A percentile compares a stretch with the other conserved stretches of the same genome.
Conservation (phyloP, 2,888 invertebrate genomes). For the Lathronympha strigana region DNA sequence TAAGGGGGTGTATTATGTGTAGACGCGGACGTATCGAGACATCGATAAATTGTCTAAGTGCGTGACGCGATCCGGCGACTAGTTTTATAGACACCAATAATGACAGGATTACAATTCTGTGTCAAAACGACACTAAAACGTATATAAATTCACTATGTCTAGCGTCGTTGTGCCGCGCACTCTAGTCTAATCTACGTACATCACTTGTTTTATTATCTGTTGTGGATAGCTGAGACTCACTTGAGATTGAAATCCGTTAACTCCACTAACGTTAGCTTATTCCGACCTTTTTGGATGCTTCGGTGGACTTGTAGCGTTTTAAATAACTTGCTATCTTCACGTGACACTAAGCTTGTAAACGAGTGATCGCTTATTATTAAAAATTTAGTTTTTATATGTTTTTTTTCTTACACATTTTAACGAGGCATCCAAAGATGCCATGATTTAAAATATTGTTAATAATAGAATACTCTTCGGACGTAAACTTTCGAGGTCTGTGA, state of each 20-base stretch:
- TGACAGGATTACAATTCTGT: background rate
- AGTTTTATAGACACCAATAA: background rate
- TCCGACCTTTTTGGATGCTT: slow-evolving; percentile 16
- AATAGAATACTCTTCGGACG: slow-evolving; percentile 6
- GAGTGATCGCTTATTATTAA: slow-evolving; percentile 5
- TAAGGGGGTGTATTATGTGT: slow-evolving; percentile 54
- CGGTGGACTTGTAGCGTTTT: slow-evolving; percentile 14
- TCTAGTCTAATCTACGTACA: slow-evolving; percentile 33
- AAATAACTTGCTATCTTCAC: background rate
- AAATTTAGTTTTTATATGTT: slow-evolving; percentile 8
- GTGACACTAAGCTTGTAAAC: slow-evolving; percentile 8
- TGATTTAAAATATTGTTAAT: slow-evolving; percentile 18
- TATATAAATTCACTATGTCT: background rate
- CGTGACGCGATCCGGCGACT: slow-evolving; percentile 5
- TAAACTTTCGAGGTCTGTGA: slow-evolving; percentile 5
- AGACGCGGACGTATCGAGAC: slow-evolving; percentile 45
- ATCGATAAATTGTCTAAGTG: slow-evolving; percentile 19
- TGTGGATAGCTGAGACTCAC: slow-evolving; percentile 1
- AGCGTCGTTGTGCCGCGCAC: slow-evolving; percentile 25
- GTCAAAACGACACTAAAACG: background rate
- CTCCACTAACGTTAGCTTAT: slow-evolving; percentile 22
- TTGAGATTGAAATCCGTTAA: slow-evolving; percentile 26
- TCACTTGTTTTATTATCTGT: slow-evolving; percentile 27
- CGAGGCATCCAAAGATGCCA: slow-evolving; percentile 15
- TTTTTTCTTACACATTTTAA: slow-evolving; percentile 22